phyloP scores from a whole-genome alignment of 1,140 invertebrate species.

The Metopolophium dirhodum region DNA sequence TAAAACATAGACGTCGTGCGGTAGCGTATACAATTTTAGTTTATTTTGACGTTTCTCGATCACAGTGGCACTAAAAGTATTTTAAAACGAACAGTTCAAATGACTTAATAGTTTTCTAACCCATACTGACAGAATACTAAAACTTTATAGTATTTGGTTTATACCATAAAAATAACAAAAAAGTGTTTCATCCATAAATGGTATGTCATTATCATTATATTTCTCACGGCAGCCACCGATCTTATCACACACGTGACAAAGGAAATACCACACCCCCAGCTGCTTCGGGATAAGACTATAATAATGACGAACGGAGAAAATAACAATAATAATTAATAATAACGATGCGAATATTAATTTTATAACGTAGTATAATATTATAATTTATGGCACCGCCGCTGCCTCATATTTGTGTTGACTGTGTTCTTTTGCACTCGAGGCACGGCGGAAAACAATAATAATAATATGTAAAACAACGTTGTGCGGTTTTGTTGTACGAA shows the following conservation, averaged over 20 bases:
- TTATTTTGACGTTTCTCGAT: too few relatives aligned
- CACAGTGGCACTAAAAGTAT: not conserved
- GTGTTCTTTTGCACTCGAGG: not conserved
- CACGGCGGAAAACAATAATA: not conserved
- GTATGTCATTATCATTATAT: not conserved
- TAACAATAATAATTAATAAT: not conserved
- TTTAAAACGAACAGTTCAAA: not conserved
- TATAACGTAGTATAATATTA: not conserved
- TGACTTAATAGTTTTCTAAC: not conserved
- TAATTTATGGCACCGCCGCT: not conserved
- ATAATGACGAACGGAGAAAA: not conserved
- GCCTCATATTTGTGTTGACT: not conserved
- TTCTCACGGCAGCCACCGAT: not conserved
- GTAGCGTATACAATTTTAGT: not conserved
- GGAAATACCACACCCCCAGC: too few relatives aligned
- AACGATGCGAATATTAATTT: conserved; percentile 3
- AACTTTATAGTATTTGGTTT: not conserved
- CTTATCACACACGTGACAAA: not conserved
- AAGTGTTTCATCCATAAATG: not conserved
- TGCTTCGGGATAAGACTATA: not conserved
- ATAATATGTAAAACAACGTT: not conserved
- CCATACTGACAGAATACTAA: not conserved
- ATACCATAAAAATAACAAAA: not conserved
- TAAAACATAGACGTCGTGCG: not conserved
- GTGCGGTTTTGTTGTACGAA: not conserved